phyloP scores from a whole-genome alignment of 2,797 vertebrate species.

The Lates japonicus region DNA sequence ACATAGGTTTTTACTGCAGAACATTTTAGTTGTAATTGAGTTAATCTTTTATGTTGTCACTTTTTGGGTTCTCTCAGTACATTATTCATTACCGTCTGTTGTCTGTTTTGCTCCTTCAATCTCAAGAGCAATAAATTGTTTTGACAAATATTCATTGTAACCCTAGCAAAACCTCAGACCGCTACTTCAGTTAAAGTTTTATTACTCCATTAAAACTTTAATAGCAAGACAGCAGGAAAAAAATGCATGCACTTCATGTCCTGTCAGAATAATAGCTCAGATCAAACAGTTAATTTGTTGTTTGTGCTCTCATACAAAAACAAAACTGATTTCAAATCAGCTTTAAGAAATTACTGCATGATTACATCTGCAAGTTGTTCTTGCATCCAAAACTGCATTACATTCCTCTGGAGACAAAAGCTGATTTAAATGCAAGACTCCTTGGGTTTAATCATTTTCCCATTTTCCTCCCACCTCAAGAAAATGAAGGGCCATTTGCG shows the following conservation, averaged over 20 bases:
- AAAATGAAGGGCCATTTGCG: slow-evolving; percentile 99
- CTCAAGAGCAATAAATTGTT: background rate
- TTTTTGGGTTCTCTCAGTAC: background rate
- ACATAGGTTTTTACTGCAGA: background rate
- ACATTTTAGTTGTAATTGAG: background rate
- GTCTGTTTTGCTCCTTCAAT: background rate
- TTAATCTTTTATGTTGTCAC: background rate
- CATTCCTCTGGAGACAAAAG: background rate
- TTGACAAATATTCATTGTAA: background rate
- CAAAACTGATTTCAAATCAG: background rate
- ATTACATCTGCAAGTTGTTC: slow-evolving; percentile 7
- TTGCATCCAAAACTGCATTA: background rate
- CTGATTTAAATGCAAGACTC: background rate
- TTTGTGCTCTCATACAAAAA: background rate
- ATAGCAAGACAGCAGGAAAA: background rate
- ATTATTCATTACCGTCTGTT: background rate
- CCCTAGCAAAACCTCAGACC: background rate
- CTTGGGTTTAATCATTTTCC: slow-evolving; percentile 22
- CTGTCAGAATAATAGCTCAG: background rate
- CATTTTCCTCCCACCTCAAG: slow-evolving; percentile 77
- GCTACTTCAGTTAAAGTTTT: background rate
- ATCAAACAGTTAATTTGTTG: background rate
- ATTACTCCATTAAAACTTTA: background rate
- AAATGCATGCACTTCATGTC: background rate
- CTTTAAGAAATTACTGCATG: background rate